A percentile compares a stretch with the other conserved stretches of the same genome.
These are phyloP conservation scores for Drosophila buzzatii DNA, from an alignment of 2,888 invertebrate species.

Conservation along the genomic window DNA sequence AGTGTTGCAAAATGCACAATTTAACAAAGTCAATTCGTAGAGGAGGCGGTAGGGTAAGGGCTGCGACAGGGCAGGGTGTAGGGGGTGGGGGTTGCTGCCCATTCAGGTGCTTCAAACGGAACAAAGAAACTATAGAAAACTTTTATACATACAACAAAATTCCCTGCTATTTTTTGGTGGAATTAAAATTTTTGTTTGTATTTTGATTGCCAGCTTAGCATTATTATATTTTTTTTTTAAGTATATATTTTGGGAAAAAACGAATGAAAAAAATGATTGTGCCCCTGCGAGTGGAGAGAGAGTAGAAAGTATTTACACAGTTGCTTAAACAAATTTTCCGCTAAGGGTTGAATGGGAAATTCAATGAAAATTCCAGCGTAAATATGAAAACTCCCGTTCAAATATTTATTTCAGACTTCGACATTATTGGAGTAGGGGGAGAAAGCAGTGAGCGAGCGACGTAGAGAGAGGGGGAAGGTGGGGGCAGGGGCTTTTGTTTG, in stretches of 20 bases:
- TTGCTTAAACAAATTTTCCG: slow-evolving; percentile 73
- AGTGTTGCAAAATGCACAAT: slow-evolving; percentile 56
- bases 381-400: slow-evolving; percentile 65
- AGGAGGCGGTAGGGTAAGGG: not conserved
- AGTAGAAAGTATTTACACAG: slow-evolving; percentile 62
- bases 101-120: slow-evolving; percentile 49
- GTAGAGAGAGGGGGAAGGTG: too few species aligned
- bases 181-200: slow-evolving; percentile 48
- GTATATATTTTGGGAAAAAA: slow-evolving; percentile 14
- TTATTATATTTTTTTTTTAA: slow-evolving; percentile 23
- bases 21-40: slow-evolving; percentile 41
- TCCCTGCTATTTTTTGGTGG: slow-evolving; percentile 5
- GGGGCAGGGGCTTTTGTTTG: slow-evolving; percentile 27
- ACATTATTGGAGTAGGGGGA: slow-evolving; percentile 3
- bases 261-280: slow-evolving; percentile 13
- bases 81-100: not conserved
- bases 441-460: not conserved
- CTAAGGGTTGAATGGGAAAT: slow-evolving; percentile 49
- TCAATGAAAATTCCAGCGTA: slow-evolving; percentile 59
- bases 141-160: slow-evolving; percentile 5
- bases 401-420: slow-evolving; percentile 64
- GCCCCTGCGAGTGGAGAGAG: slow-evolving; percentile 4
- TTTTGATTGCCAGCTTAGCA: slow-evolving; percentile 67
- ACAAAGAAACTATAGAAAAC: slow-evolving; percentile 29
- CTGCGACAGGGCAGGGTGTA: slow-evolving; percentile 12